phyloP scores from a whole-genome alignment of 2,113 vertebrate species.

The Periophthalmodon schlosseri region DNA sequence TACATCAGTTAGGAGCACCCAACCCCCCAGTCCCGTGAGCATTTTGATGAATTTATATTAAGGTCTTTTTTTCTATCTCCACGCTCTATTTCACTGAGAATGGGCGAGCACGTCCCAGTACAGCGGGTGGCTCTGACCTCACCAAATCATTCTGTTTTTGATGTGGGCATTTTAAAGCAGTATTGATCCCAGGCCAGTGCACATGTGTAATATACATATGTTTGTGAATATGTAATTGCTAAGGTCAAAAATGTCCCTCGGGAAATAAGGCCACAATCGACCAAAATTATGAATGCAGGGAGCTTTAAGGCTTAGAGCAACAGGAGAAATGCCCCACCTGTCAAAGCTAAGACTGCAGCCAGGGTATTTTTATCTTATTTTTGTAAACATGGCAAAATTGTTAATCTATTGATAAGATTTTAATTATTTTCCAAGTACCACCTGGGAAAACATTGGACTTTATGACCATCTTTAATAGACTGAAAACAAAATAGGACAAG shows the following conservation, averaged over 20 bases:
- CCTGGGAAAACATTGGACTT: too few relatives aligned
- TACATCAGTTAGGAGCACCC: conserved; percentile 25
- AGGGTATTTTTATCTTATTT: neutral
- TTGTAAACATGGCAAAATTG: neutral
- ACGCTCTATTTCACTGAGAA: conserved; percentile 48
- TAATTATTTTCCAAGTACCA: too few relatives aligned
- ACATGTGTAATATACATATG: conserved; percentile 21
- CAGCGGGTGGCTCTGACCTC: conserved; percentile 49
- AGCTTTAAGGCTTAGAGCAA: conserved; percentile 33
- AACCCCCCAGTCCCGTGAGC: conserved; percentile 23
- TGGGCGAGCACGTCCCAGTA: conserved; percentile 38
- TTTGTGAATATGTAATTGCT: conserved; percentile 38
- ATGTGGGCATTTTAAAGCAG: conserved; percentile 33
- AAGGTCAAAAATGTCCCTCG: conserved; percentile 41
- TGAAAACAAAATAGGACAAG: too few relatives aligned
- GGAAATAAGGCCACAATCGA: conserved; percentile 61
- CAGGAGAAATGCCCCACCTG: conserved; percentile 26
- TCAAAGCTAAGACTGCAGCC: conserved; percentile 13
- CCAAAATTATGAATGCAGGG: conserved; percentile 34
- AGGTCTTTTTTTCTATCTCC: conserved; percentile 25
- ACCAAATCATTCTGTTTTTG: conserved; percentile 30
- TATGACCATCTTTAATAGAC: too few relatives aligned
- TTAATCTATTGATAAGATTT: too few relatives aligned
- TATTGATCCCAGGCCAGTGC: conserved; percentile 52
- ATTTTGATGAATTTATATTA: conserved; percentile 51